Evolutionary conservation across 2,113 vertebrate species (phyloP), one percentile per base, ranked within the genome.

Genomic region (Barnardius zonarius): DNA sequence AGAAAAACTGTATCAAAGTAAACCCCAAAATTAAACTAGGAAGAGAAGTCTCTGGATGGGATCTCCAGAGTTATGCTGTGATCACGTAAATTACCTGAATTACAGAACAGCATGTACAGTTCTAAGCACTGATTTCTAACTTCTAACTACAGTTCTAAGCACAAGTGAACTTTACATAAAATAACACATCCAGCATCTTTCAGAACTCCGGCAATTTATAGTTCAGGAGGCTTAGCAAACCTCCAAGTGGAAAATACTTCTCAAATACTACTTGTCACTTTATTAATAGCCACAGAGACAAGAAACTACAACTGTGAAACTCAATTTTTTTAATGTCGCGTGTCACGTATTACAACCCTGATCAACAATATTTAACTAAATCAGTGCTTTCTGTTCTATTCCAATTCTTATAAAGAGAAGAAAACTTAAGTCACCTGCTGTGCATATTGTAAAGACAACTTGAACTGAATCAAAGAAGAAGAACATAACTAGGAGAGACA

Each of bases 391-490:
- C 73, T 69, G 73, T 73, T 64, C 51, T 68, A 55, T 54, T 89
- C 13, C 33, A 70, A 57, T 28, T 33, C 44, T 61, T 67, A 86
- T 2, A 44, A 87, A 75, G 27, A 90, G 33, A 94, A 92, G 55
- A 82, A 76, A 89, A 84, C 17, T 22, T 11, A 85, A 88, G 39
- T 97, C 98, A 99, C 99, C 99, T 99, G 99, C 99, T 97, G 99
- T 99, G 98, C 99, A 99, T 98, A 99, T 99, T 97, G 99, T 99
- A 96, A 99, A 99, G 97, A 99, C 99, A 96, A 99, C 99, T 97
- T 99, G 99, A 97, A 99, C 99, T 2, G 99, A 99, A 96, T 99
- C 99, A 68, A 99, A 99, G 98, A 99, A 99, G 98, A 99, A 99
- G 98, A 99, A 99, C 99, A 99, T 99, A 91, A 99, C 99, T 59